Percentiles rank a stretch among this genome's conserved stretches.
Evolutionary conservation across 1,140 invertebrate species (phyloP).

Genomic region (Anoplolepis gracilipes): DNA sequence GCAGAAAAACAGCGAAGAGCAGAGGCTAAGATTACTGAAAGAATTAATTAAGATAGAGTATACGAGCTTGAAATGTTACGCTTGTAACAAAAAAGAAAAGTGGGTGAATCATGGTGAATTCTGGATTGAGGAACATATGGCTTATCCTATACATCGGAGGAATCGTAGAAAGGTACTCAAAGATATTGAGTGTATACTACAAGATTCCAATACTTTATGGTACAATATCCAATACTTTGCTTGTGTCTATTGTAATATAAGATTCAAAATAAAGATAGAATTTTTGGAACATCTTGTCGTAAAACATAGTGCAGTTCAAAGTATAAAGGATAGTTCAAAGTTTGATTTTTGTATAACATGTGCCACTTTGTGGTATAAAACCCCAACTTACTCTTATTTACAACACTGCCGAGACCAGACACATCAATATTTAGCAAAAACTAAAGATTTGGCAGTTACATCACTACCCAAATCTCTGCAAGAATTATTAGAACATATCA

Average conservation of each 20-base stretch:
- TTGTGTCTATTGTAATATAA: slow-evolving; percentile 57
- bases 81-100: slow-evolving; percentile 8
- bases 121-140: background rate
- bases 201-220: slow-evolving; percentile 67
- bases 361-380: slow-evolving; percentile 69
- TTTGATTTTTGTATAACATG: slow-evolving; percentile 75
- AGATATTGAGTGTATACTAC: slow-evolving; percentile 58
- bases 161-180: background rate
- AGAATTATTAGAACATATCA: slow-evolving; percentile 64
- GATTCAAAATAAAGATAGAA: slow-evolving; percentile 64
- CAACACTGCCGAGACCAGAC: slow-evolving; percentile 53
- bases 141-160: background rate
- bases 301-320: background rate
- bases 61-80: background rate
- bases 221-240: slow-evolving; percentile 66
- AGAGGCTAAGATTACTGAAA: background rate
- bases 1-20: slow-evolving; percentile 9
- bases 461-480: slow-evolving; percentile 60
- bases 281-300: slow-evolving; percentile 66
- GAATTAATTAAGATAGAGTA: background rate
- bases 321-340: background rate
- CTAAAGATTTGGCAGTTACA: slow-evolving; percentile 56
- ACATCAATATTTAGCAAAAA: slow-evolving; percentile 68
- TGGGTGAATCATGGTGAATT: too few species aligned
- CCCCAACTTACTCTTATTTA: background rate